These are phyloP conservation scores for Zosterops borbonicus DNA, from an alignment of 2,113 vertebrate species.

Conservation along the genomic window DNA sequence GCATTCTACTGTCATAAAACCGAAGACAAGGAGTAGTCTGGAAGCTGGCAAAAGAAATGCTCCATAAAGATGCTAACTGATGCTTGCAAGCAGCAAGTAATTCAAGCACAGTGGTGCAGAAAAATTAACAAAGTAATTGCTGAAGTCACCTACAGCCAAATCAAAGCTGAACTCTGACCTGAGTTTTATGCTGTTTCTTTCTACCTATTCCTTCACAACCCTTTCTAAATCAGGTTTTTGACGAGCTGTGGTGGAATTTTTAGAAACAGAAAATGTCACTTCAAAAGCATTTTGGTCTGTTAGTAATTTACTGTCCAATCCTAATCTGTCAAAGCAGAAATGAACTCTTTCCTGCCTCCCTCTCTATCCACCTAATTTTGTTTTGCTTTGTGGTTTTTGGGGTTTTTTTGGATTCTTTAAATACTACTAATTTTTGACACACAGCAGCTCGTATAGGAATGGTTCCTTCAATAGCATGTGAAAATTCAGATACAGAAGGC, in stretches of 20 bases:
- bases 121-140: neutral
- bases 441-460: neutral
- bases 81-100: neutral
- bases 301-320: neutral
- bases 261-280: neutral
- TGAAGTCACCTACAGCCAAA: neutral
- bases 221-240: neutral
- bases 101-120: neutral
- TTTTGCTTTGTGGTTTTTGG: neutral
- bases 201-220: neutral
- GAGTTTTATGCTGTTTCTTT: neutral
- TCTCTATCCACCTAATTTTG: neutral
- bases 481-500: neutral
- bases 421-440: neutral
- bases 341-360: neutral
- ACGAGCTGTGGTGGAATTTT: neutral
- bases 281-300: neutral
- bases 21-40: neutral
- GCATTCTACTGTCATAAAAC: neutral
- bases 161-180: neutral
- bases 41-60: neutral
- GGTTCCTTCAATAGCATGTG: accelerated
- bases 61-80: neutral
- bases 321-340: neutral
- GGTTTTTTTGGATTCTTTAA: neutral